Evolutionary conservation across 1,140 invertebrate species (phyloP).

Genomic region (Drosophila tani): DNA sequence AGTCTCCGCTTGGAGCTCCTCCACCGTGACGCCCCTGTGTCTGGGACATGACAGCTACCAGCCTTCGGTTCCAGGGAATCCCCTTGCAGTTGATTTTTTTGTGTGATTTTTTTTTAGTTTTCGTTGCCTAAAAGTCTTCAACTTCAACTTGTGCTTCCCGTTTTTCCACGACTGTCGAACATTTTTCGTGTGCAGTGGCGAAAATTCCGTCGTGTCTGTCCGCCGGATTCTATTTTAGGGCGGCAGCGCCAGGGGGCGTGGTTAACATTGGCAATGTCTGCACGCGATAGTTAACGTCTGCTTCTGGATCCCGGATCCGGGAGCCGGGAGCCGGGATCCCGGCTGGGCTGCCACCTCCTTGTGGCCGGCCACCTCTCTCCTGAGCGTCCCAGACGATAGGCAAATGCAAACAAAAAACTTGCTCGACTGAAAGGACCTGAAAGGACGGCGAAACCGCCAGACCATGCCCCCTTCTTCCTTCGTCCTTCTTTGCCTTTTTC

Average conservation of each 20-base stretch:
- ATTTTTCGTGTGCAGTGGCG: conserved; percentile 44
- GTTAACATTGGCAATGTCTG: conserved; percentile 66
- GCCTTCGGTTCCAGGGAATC: conserved; percentile 24
- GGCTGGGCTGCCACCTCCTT: not conserved
- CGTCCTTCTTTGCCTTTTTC: not conserved
- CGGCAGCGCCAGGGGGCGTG: conserved; percentile 32
- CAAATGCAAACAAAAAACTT: conserved; percentile 77
- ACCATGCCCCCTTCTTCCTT: conserved; percentile 8
- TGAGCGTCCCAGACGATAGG: conserved; percentile 57
- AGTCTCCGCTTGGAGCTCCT: conserved; percentile 12
- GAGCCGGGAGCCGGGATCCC: conserved; percentile 9
- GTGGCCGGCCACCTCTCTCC: conserved; percentile 9
- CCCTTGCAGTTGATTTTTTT: conserved; percentile 32
- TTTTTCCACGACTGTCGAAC: conserved; percentile 48
- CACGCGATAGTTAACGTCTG: conserved; percentile 82
- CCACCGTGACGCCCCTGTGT: conserved; percentile 29
- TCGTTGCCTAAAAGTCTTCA: conserved; percentile 29
- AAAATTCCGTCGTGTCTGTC: conserved; percentile 15
- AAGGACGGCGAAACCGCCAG: conserved; percentile 32
- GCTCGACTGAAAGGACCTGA: conserved; percentile 33
- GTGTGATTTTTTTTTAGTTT: conserved; percentile 11
- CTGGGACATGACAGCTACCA: conserved; percentile 49
- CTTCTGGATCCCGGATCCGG: conserved; percentile 22
- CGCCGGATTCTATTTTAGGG: conserved; percentile 15
- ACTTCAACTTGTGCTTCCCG: conserved; percentile 34